A percentile compares a stretch with the other conserved stretches of the same genome.
Evolutionary conservation across 2,113 vertebrate genomes (phyloP).

Genomic region (Phaethornis superciliosus): DNA sequence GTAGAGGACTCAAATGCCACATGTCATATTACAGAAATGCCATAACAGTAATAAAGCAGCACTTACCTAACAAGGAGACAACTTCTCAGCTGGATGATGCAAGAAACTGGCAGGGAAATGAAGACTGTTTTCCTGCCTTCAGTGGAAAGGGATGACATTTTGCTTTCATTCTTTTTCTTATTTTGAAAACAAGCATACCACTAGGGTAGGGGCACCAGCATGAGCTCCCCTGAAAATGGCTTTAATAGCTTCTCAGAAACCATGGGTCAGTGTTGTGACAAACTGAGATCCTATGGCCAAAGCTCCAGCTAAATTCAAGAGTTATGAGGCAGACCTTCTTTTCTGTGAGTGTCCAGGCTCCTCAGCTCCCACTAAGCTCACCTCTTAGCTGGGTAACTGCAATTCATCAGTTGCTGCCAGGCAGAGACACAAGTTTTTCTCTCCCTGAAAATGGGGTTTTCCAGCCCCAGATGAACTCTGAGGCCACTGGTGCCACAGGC

Average conservation of each 20-base stretch:
- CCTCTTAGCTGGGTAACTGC: not conserved
- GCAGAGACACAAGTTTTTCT: not conserved
- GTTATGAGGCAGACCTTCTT: not conserved
- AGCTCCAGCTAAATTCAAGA: not conserved
- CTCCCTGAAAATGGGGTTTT: not conserved
- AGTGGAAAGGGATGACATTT: not conserved
- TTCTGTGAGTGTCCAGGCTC: not conserved
- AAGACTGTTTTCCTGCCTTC: not conserved
- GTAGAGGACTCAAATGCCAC: not conserved
- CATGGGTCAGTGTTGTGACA: not conserved
- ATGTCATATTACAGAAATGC: not conserved
- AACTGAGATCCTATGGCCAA: not conserved
- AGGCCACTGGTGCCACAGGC: fast-evolving
- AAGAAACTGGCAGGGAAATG: not conserved
- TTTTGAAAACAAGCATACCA: not conserved
- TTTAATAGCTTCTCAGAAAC: not conserved
- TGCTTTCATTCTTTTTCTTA: not conserved
- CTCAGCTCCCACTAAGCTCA: not conserved
- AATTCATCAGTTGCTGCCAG: not conserved
- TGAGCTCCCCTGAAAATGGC: not conserved
- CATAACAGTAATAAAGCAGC: not conserved
- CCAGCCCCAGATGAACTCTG: not conserved
- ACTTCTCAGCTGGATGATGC: conserved; percentile 17
- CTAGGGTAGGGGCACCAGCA: fast-evolving
- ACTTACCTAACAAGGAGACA: not conserved